Evolutionary conservation across 2,797 vertebrate genomes (phyloP), one percentile per base, ranked within the genome.

Genomic region (Phoeniculus purpureus): DNA sequence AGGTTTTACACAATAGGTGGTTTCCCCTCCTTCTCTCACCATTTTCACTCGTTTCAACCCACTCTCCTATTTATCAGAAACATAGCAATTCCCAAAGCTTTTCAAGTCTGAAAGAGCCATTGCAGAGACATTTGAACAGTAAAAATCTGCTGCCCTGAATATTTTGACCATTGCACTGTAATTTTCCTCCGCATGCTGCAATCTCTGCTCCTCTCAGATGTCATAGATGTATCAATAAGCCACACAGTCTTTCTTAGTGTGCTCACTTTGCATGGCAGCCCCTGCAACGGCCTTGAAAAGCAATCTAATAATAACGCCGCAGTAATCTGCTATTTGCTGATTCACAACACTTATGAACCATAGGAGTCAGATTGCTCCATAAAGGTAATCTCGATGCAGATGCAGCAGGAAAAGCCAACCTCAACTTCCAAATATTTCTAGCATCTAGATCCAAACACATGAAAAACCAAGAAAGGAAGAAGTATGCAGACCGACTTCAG

Each of bases 1-100:
- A 92, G 68, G 64, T 89, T 95, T 93, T 76, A 87, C 51, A 45
- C 32, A 2, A 86, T 21, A 60, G 25, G 47, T 70, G n/a, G 54
- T 68, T 91, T 82, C 50, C 12, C 21, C 47, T 87, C 31, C 32
- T 67, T 31, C 25, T 82, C 31, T 73, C 48, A 78, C 40, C 5
- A 8, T 74, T 92, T 94, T 90, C 51, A 37, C 37, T 77, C 73
- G 7, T 60, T 27, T 88, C 60, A 80, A 67, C 25, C 32, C 11
- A 12, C n/a, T 72, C 62, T 86, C n/a, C 11, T 68, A 29, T 52
- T 87, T 72, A 74, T 76, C 40, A 31, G 60, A 72, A 91, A 71
- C 21, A 86, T 66, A 58, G n/a, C 2, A 2, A 31, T 91, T 90
- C 47, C 27, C 43, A 82, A 75, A 90, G 68, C 56, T 85, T 85